Conservation (phyloP, 53 echinoderm and acorn worm genomes). For the Pentamera pediparva region DNA sequence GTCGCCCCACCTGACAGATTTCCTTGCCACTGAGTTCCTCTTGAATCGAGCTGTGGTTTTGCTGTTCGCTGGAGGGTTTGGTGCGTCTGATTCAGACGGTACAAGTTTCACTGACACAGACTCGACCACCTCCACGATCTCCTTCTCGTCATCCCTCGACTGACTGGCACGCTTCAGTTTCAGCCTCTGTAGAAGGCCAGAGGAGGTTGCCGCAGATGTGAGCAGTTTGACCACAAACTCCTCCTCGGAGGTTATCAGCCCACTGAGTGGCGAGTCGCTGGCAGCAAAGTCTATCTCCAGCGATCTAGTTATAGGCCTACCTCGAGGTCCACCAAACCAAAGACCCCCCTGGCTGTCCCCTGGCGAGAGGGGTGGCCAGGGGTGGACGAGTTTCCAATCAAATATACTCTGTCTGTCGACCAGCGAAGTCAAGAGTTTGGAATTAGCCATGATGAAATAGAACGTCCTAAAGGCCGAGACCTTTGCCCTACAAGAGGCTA, state of each 20-base stretch:
- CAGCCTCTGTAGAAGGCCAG: slow-evolving; percentile 80
- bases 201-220: slow-evolving; percentile 71
- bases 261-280: slow-evolving; percentile 62
- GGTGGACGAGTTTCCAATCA: slow-evolving; percentile 3
- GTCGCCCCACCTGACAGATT: slow-evolving; percentile 97
- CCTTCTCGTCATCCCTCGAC: slow-evolving; percentile 17
- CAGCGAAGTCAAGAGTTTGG: slow-evolving; percentile 53
- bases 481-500: slow-evolving; percentile 47
- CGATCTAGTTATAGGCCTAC: slow-evolving; percentile 1
- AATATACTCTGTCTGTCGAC: slow-evolving; percentile 10
- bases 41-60: slow-evolving; percentile 44
- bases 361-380: not conserved
- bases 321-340: slow-evolving; percentile 13
- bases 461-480: slow-evolving; percentile 74
- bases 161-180: slow-evolving; percentile 26
- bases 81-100: not conserved
- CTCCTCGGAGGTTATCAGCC: slow-evolving; percentile 77
- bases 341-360: not conserved
- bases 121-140: not conserved
- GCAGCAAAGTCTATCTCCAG: slow-evolving; percentile 9
- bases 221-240: slow-evolving; percentile 87
- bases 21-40: slow-evolving; percentile 52
- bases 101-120: slow-evolving; percentile 26
- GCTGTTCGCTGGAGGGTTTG: not conserved
- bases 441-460: slow-evolving; percentile 67